Base-by-base conservation (phyloP, 2,797 vertebrate genomes). In the Sebastes wilsoni region DNA sequence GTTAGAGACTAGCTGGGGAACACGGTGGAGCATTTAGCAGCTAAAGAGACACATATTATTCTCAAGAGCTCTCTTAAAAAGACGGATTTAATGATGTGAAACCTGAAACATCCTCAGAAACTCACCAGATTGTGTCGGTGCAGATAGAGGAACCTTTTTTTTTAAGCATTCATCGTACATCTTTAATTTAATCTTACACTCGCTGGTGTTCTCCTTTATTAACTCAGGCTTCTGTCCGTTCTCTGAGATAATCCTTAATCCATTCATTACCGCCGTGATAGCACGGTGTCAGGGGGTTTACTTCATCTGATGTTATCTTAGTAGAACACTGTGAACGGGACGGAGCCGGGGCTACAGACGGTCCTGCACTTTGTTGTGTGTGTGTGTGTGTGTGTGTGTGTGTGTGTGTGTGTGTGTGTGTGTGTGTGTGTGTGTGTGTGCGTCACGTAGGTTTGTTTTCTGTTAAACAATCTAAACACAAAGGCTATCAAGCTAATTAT, bases 191-290 rank as follows among this genome's bases (percentile, higher is more conserved):
- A 77, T 52, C 38, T 52, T 3, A 1, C 8, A 5, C 34, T 66
- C 30, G 16, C 36, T 38, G 36, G 32, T 68, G 30, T 46, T 61
- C 62, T 68, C 13, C 58, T 71, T 77, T 64, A 80, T 67, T 77
- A 80, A 77, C 56, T 28, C 38, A 1, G 3, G 11, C 18, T 6
- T 1, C 58, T 60, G 71, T 67, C 64, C 27, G 0, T 61, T 11
- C 60, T 61, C 14, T 13, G 54, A 74, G 66, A 52, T 69, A 42
- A 83, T 75, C 66, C 81, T 14, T 34, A 34, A 64, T 52, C 36
- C 61, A n/a, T 46, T 60, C 67, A 71, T 56, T 68, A 55, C 74
- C 23, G 65, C 60, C 0, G 46, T 6, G 72, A 71, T 71, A 58
- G 46, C 38, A 28, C 56, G 0, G 32, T 2, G 55, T 42, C 75